These are phyloP conservation scores for Lepisosteus osseus DNA, from an alignment of 2,113 vertebrate genomes.

Conservation along the genomic window DNA sequence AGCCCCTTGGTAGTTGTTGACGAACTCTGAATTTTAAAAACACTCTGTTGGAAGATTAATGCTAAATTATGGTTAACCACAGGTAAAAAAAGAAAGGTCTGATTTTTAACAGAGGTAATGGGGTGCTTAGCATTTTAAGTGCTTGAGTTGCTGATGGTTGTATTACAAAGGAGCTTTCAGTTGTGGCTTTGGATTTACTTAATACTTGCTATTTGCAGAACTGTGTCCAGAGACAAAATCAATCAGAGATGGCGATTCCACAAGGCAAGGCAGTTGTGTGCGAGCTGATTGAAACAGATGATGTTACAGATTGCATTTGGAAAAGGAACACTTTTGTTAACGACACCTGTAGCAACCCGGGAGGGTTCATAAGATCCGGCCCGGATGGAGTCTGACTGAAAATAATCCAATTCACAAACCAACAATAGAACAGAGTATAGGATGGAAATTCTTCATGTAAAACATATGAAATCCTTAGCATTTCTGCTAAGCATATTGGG, in stretches of 20 bases:
- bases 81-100: neutral
- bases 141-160: neutral
- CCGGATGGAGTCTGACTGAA: neutral
- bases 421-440: too few relatives aligned
- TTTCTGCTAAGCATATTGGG: too few relatives aligned
- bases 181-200: neutral
- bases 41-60: neutral
- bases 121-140: neutral
- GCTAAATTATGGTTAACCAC: neutral
- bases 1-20: too few relatives aligned
- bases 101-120: neutral
- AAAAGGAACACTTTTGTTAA: neutral
- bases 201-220: constrained; percentile 12
- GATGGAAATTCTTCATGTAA: too few relatives aligned
- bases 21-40: too few relatives aligned
- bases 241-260: constrained; percentile 9
- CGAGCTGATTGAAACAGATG: constrained; percentile 10
- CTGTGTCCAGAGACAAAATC: constrained; percentile 17
- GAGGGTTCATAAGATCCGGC: neutral
- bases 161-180: neutral
- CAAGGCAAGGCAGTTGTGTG: constrained; percentile 5
- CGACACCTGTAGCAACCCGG: neutral
- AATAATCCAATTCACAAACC: neutral
- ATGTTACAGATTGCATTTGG: constrained; percentile 7
- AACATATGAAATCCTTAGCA: too few relatives aligned